Conservation (phyloP, 2,888 invertebrate species). For the Ligdia adustata region DNA sequence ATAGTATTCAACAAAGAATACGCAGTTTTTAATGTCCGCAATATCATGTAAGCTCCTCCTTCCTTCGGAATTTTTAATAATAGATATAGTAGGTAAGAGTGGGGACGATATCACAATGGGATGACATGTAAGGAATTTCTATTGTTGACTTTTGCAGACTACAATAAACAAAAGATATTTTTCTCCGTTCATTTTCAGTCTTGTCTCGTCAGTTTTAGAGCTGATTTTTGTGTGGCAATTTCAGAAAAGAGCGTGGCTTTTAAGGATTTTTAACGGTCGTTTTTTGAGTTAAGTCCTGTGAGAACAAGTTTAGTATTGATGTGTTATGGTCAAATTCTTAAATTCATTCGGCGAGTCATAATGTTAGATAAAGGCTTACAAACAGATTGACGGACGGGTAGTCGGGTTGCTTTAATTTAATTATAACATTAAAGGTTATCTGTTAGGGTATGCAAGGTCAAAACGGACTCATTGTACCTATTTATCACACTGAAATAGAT, state of each 20-base stretch:
- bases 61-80: conserved; percentile 66
- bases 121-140: conserved; percentile 55
- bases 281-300: conserved; percentile 19
- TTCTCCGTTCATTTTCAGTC: conserved; percentile 3
- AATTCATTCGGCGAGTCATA: no score
- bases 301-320: background rate
- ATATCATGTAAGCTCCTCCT: conserved; percentile 39
- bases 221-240: conserved; percentile 7
- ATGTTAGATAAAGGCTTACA: no score
- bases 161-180: conserved; percentile 33
- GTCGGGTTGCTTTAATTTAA: no score
- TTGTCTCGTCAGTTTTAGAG: background rate
- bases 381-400: no score
- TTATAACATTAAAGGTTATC: no score
- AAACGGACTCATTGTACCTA: no score
- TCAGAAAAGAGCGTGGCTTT: conserved; percentile 6
- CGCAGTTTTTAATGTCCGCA: conserved; percentile 38
- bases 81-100: conserved; percentile 47
- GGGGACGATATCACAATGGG: conserved; percentile 59
- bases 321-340: no score
- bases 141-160: conserved; percentile 57
- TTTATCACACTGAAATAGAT: no score
- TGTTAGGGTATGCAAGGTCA: no score
- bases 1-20: conserved; percentile 13
- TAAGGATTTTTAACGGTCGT: conserved; percentile 18